Base-by-base conservation (phyloP, 2,797 vertebrate genomes). In the Poecilia picta region DNA sequence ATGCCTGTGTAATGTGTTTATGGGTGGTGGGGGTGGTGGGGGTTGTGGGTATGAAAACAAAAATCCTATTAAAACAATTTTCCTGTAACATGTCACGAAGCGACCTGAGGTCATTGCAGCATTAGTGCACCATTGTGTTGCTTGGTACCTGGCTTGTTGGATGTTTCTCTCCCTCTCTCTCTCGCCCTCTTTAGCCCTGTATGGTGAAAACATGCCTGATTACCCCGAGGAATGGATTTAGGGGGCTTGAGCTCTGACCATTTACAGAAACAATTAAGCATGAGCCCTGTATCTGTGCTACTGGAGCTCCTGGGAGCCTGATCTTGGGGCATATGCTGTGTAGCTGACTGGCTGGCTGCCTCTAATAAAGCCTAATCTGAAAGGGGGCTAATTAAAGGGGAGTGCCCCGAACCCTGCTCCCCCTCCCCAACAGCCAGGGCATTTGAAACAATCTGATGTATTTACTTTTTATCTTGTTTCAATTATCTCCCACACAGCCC, bases 221-320 rank as follows among this genome's bases (percentile, higher is more conserved):
- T 96, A 95, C 95, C 95, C 95, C 4, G 73, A 94, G 94, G 95
- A 95, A 91, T 91, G 89, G 94, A 91, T 90, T 94, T 94, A 93
- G 93, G 89, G 90, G 89, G 87, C 92, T 94, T 90, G 93, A 94
- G 94, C 93, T 94, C 88, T 92, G 94, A 95, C 94, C 95, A 92
- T 95, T 95, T 96, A 96, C 94, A 95, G 95, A 96, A 94, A 94
- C 94, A 95, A 96, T 96, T 96, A 96, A 96, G 94, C 91, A 92
- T 90, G 93, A 94, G 94, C 87, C 85, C 79, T 86, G 92, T 94
- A 94, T 95, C 93, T 94, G 89, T 92, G 85, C 88, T 90, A 88
- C 88, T 57, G 83, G 88, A 84, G 91, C 92, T 93, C 94, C 89
- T 89, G 93, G 93, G 95, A 93, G 93, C 86, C 88, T 93, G 92